Conservation (phyloP, 2,797 vertebrate genomes). For the Galago senegalensis region DNA sequence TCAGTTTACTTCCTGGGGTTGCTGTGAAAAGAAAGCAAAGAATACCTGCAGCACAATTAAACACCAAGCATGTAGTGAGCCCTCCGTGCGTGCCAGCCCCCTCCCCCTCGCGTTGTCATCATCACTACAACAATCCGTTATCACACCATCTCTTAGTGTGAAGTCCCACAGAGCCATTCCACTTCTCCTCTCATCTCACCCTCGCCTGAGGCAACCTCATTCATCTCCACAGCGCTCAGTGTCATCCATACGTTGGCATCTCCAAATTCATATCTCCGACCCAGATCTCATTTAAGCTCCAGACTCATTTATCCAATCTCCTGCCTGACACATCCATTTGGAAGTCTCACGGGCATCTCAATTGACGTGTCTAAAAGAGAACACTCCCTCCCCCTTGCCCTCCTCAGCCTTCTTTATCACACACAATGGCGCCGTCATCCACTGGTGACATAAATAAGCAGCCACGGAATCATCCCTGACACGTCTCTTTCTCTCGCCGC, state of each 20-base stretch:
- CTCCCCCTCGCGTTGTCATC: not conserved
- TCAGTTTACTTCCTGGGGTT: not conserved
- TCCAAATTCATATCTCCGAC: conserved; percentile 66
- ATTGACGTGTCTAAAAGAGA: not conserved
- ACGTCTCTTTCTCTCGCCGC: conserved; percentile 33
- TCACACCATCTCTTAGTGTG: not conserved
- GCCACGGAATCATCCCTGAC: not conserved
- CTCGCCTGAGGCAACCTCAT: conserved; percentile 57
- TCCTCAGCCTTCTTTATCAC: conserved; percentile 14
- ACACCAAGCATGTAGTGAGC: not conserved
- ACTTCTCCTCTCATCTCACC: not conserved
- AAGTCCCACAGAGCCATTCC: not conserved
- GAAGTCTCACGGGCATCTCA: not conserved
- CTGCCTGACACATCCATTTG: conserved; percentile 67
- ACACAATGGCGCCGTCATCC: not conserved
- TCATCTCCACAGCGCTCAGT: conserved; percentile 66
- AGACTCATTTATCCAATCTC: conserved; percentile 68
- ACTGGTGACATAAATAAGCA: not conserved
- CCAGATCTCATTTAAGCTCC: conserved; percentile 72
- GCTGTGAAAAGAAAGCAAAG: conserved; percentile 25
- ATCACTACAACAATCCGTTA: not conserved
- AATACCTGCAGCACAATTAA: not conserved
- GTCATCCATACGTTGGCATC: conserved; percentile 63
- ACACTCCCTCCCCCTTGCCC: not conserved
- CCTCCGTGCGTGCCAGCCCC: not conserved